These are phyloP conservation scores for Petrocephalus schoutedeni DNA, from an alignment of 2,797 vertebrate genomes.

Conservation along the genomic window DNA sequence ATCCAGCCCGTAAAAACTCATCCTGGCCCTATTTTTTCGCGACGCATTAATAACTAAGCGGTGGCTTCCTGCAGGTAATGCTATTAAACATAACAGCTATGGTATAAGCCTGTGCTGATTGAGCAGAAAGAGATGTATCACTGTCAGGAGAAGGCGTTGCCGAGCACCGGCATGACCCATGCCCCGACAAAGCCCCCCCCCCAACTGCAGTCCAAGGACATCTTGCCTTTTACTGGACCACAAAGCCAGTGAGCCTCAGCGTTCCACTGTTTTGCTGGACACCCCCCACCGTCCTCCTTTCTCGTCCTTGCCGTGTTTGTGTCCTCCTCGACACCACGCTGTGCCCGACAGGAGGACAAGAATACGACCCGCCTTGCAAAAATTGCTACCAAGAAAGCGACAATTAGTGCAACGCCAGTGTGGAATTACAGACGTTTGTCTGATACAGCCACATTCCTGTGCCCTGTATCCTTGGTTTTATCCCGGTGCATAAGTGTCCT, in stretches of 20 bases:
- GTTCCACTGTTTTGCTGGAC: constrained; percentile 30
- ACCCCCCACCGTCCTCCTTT: background rate
- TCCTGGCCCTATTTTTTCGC: constrained; percentile 36
- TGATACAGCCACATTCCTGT: background rate
- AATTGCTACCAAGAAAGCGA: background rate
- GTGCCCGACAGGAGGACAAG: background rate
- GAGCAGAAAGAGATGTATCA: constrained; percentile 54
- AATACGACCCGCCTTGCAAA: background rate
- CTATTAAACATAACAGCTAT: constrained; percentile 66
- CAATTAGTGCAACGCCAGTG: background rate
- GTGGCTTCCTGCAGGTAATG: constrained; percentile 59
- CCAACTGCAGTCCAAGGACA: constrained; percentile 51
- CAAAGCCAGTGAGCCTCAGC: constrained; percentile 46
- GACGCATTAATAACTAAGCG: constrained; percentile 65
- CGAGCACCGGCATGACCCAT: constrained; percentile 48
- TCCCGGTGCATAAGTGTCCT: background rate
- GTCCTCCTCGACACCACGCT: background rate
- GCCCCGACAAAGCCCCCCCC: constrained; percentile 26
- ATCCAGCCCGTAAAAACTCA: constrained; percentile 50
- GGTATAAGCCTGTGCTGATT: constrained; percentile 61
- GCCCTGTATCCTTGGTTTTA: background rate
- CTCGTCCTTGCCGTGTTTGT: background rate
- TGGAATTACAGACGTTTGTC: background rate
- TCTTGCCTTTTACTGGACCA: constrained; percentile 45
- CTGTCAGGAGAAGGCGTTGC: constrained; percentile 60